Evolutionary conservation across 2,888 invertebrate species (phyloP), one percentile per base, ranked within the genome.

Genomic region (Anorthoa munda): DNA sequence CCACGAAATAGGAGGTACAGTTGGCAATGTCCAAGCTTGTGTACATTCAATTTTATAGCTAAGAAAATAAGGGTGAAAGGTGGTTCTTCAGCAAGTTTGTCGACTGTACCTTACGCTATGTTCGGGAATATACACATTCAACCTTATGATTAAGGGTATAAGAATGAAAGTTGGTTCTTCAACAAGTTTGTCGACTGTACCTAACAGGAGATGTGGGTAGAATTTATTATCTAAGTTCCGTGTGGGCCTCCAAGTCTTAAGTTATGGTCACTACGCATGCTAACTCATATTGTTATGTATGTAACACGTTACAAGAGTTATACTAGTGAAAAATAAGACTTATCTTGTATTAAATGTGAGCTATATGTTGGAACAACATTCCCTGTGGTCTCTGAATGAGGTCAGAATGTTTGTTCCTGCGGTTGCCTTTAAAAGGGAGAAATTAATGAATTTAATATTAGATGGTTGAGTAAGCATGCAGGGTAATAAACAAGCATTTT

Each of bases 241-340:
- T 83, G 84, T 81, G 75, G 72, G 74, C 69, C 70, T 58, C 72
- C 74, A 59, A 72, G 71, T 61, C 71, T 72, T 78, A 82, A 87
- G 67, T 86, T 86, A 87, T 78, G 78, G 79, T 58, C 60, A 31
- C 50, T 75, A 79, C 79, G 77, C 86, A 85, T 86, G 83, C 82
- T 86, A 81, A 66, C 68, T 82, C 70, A 82, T 79, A 72, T 66
- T 71, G 72, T 66, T 72, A 77, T 65, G 55, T 82, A 82, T 70
- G 60, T 65, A 51, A 77, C 63, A 46, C 60, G 51, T 59, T 64
- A 11, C 26, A 18, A 31, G 55, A 78, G 26, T 73, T 66, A 75
- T 81, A 65, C 56, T 58, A 66, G 68, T 69, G 68, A 63, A 82
- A 72, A 82, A 66, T 67, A 63, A 61, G 61, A 50, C 51, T 68